Percentiles rank a stretch among this genome's conserved stretches.
Conservation (phyloP, 2,797 vertebrate species). For the Rhabdomys pumilio region DNA sequence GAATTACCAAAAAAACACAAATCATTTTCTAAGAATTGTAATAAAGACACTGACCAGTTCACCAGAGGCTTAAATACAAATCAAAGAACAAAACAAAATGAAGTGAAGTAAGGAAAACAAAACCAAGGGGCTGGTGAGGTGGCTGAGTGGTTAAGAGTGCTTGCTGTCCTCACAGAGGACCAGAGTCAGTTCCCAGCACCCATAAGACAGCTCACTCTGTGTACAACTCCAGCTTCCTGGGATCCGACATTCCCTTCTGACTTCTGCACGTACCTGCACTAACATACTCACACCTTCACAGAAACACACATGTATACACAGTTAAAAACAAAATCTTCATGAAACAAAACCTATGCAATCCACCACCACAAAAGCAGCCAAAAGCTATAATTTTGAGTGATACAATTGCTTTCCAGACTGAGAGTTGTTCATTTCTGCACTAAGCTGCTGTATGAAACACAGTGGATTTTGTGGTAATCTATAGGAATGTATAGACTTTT, state of each 20-base stretch:
- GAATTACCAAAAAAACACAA: constrained; percentile 23
- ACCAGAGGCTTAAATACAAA: constrained; percentile 5
- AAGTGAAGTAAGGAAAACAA: not conserved
- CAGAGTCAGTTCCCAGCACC: not conserved
- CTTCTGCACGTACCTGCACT: not conserved
- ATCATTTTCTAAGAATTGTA: constrained; percentile 53
- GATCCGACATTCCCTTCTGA: not conserved
- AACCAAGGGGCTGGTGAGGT: not conserved
- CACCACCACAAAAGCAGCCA: not conserved
- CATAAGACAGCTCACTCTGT: too few species aligned
- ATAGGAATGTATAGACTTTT: constrained; percentile 36
- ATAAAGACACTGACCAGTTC: not conserved
- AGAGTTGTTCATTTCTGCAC: constrained; percentile 55
- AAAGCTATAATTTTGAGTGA: not conserved
- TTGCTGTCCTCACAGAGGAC: not conserved
- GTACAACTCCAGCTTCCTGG: not conserved
- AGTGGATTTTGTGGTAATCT: constrained; percentile 31
- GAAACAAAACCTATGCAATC: not conserved
- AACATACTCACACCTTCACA: not conserved
- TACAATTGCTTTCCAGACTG: not conserved
- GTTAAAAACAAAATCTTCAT: not conserved
- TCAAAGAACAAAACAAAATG: not conserved
- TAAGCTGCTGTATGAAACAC: not conserved
- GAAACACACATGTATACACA: not conserved
- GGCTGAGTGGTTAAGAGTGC: not conserved